These are phyloP conservation scores for Gryon sp. DNA, from an alignment of 1,140 invertebrate genomes.

Conservation along the genomic window DNA sequence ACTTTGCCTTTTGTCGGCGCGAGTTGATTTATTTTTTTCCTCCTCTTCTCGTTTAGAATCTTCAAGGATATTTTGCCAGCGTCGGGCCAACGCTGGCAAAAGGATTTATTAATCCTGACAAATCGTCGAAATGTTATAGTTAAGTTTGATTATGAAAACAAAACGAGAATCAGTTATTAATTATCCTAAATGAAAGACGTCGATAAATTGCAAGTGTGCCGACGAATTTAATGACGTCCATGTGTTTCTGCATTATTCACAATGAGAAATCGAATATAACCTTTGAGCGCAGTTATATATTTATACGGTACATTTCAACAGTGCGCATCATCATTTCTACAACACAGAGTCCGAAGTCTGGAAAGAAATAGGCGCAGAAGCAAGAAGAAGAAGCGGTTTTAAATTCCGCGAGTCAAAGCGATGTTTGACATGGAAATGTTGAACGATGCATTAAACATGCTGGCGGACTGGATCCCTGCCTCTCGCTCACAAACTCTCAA, in stretches of 20 bases:
- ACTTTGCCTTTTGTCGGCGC: constrained; percentile 28
- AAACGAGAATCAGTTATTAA: no score
- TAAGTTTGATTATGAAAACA: no score
- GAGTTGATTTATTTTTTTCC: constrained; percentile 48
- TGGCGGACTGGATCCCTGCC: constrained; percentile 66
- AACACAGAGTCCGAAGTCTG: no score
- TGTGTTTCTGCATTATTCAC: constrained; percentile 53
- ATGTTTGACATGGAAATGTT: constrained; percentile 80
- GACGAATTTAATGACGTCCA: constrained; percentile 25
- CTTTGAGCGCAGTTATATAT: constrained; percentile 48
- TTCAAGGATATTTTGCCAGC: constrained; percentile 17
- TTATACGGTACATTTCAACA: constrained; percentile 53
- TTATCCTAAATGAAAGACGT: constrained; percentile 9
- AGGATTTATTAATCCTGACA: no score
- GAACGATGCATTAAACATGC: constrained; percentile 79
- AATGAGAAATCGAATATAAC: constrained; percentile 36
- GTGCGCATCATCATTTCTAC: constrained; percentile 47
- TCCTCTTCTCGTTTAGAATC: constrained; percentile 5
- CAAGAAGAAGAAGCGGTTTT: constrained; percentile 70
- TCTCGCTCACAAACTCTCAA: constrained; percentile 36
- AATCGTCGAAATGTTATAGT: constrained; percentile 7
- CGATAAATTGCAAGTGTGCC: not conserved
- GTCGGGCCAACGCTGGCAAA: not conserved
- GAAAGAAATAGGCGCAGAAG: no score
- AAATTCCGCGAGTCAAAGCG: constrained; percentile 79